Evolutionary conservation across 2,888 invertebrate genomes (phyloP), one percentile per base, ranked within the genome.

Genomic region (Sinentomon sp.): DNA sequence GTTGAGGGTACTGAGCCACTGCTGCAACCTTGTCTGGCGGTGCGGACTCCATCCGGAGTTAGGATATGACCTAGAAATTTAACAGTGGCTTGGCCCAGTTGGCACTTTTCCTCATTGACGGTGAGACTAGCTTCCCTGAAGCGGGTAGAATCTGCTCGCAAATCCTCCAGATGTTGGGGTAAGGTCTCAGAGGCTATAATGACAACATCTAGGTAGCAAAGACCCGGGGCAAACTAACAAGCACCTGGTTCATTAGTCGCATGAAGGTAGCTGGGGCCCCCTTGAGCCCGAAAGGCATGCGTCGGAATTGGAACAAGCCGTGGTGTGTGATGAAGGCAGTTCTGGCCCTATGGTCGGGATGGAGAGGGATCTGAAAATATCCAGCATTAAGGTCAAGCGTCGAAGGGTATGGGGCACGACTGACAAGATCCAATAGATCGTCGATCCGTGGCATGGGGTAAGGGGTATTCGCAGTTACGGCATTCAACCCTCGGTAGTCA

Each of bases 51-150:
- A 5, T 42, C 25, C 9, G 33, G 28, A 34, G 48, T 45, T 1
- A 54, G 44, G 0, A 46, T 17, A 31, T 46, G 48, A 2, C 50
- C 49, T 4, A 53, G 33, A 33, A 46, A 48, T 30, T 43, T 42
- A 5, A 52, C 26, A 13, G 38, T 21, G 2, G 40, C 36, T 12
- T 38, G 20, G 3, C 43, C 41, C 34, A 49, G 46, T n/a, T 36
- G 28, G 34, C 47, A 49, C 36, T 53, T 52, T 0, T 18, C 28
- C 3, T 41, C 16, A 23, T 45, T 46, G 0, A 50, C 17, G 1
- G 44, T 45, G 4, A 49, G 30, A 17, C 42, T 41, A 6, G 46
- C 44, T 3, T 37, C 28, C 10, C 35, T 29, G 2, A 47, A 33
- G 12, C 38, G 30, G 1, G 36, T 28, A 2, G 39, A 33, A 3